These are phyloP conservation scores for Hepsetus odoe DNA, from an alignment of 2,113 vertebrate species.

Conservation along the genomic window DNA sequence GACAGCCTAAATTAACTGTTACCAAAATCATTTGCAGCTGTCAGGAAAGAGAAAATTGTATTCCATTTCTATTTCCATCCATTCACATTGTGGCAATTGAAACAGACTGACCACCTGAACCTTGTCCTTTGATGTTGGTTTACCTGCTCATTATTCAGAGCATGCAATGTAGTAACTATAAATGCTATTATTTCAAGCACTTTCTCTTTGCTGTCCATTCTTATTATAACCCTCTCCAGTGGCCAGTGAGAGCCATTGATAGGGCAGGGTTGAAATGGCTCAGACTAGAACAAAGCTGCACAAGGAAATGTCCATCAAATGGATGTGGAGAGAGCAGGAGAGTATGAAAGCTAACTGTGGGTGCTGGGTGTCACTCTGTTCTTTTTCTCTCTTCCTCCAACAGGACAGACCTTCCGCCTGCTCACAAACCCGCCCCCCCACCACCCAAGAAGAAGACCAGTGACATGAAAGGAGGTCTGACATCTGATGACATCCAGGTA, in stretches of 20 bases:
- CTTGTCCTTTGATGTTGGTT: not conserved
- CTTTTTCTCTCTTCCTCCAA: slow-evolving; percentile 64
- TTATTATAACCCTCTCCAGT: slow-evolving; percentile 75
- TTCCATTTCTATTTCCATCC: too few species aligned
- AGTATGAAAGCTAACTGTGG: slow-evolving; percentile 55
- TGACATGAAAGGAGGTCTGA: slow-evolving; percentile 83
- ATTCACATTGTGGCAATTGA: too few species aligned
- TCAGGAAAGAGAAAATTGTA: too few species aligned
- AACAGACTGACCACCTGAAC: not conserved
- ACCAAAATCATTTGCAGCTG: too few species aligned
- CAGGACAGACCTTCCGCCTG: slow-evolving; percentile 84
- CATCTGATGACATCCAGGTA: slow-evolving; percentile 90
- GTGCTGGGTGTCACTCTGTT: slow-evolving; percentile 67
- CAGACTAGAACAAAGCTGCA: slow-evolving; percentile 70
- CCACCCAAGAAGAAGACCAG: slow-evolving; percentile 83
- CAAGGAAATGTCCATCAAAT: slow-evolving; percentile 71
- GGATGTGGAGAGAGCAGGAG: slow-evolving; percentile 66
- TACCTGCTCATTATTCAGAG: not conserved
- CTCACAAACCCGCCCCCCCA: slow-evolving; percentile 83
- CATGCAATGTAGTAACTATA: not conserved
- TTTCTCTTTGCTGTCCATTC: slow-evolving; percentile 65
- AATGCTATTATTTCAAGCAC: not conserved
- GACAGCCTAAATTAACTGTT: too few species aligned
- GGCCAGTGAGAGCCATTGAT: slow-evolving; percentile 73
- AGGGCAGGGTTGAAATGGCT: slow-evolving; percentile 69